Base-by-base conservation (phyloP, 2,888 invertebrate species). In the Lacanobia oleracea region DNA sequence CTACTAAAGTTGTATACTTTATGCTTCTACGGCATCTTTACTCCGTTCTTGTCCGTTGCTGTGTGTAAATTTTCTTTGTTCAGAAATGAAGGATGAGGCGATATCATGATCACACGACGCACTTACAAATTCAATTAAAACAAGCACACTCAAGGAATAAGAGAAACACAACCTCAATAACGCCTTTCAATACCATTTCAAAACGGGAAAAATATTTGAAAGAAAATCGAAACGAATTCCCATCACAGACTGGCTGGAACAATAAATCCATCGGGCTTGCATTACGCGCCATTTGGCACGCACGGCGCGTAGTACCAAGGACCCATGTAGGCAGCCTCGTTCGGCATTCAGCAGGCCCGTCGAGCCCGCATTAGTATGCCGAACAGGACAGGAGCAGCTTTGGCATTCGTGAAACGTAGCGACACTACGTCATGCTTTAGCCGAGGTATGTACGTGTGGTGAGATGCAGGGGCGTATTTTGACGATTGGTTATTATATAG, bases 351-450 rank as follows among this genome's bases (percentile, higher is more conserved):
- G 85, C 75, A 81, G 79, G 82, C 83, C 74, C 82, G 84, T 72
- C 69, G 74, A 80, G 73, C 75, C 70, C 75, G 67, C 88, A 90
- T 93, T 87, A 85, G 91, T 92, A 94, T 93, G 87, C 94, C 80
- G 77, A 51, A 75, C 83, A 82, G 74, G 84, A 69, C 69, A 67
- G 70, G 70, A 67, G 76, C 74, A 43, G 78, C 81, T 85, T 92
- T 90, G 87, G 90, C 88, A 94, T 91, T 89, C 94, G 90, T 87
- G 82, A 88, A 90, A 91, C 94, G 94, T 93, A 90, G 84, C 88
- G 84, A 85, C 93, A 89, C 95, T 94, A 95, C 95, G 95, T 95
- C 95, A 95, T 93, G 93, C 91, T 90, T 91, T 90, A 90, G 91
- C 87, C 88, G 88, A 91, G 92, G 92, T 93, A 90, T 87, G 87